phyloP scores from a whole-genome alignment of 2,888 invertebrate species.

The Drosophila mercatorum region DNA sequence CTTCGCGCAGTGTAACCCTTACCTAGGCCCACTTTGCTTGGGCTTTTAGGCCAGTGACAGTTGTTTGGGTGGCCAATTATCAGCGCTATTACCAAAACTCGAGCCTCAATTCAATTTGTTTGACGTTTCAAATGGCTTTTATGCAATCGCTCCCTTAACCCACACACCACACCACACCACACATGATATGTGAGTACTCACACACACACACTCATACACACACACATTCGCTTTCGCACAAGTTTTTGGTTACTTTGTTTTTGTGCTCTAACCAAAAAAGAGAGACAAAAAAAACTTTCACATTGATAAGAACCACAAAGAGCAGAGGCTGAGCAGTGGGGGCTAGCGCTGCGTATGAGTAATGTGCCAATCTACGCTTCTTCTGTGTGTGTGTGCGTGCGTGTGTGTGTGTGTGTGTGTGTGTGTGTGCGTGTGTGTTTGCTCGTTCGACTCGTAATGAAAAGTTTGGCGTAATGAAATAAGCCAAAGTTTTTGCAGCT shows the following conservation, averaged over 20 bases:
- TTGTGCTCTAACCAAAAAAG: conserved; percentile 41
- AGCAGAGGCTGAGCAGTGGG: not conserved
- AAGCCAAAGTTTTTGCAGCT: conserved; percentile 76
- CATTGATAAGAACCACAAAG: conserved; percentile 63
- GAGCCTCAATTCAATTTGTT: conserved; percentile 72
- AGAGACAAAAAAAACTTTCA: conserved; percentile 60
- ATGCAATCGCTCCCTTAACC: conserved; percentile 15
- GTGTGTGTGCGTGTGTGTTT: not conserved
- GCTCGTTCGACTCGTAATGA: conserved; percentile 57
- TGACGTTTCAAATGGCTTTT: conserved; percentile 76
- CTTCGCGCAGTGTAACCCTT: conserved; percentile 2
- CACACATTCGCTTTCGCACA: conserved; percentile 37
- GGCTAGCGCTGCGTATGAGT: conserved; percentile 55
- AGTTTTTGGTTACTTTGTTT: conserved; percentile 70
- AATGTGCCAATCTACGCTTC: conserved; percentile 34
- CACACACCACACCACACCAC: not conserved
- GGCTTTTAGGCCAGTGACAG: conserved; percentile 34
- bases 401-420: conserved; percentile 4
- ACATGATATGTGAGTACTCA: conserved; percentile 43
- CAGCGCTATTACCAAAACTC: conserved; percentile 60
- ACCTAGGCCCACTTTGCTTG: not conserved
- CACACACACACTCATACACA: conserved; percentile 8
- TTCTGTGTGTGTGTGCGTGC: not conserved
- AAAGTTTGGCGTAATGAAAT: conserved; percentile 77
- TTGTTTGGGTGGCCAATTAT: conserved; percentile 57